Percentiles rank a stretch among this genome's conserved stretches.
phyloP scores from a whole-genome alignment of 1,140 invertebrate species.

The Sesamia nonagrioides region DNA sequence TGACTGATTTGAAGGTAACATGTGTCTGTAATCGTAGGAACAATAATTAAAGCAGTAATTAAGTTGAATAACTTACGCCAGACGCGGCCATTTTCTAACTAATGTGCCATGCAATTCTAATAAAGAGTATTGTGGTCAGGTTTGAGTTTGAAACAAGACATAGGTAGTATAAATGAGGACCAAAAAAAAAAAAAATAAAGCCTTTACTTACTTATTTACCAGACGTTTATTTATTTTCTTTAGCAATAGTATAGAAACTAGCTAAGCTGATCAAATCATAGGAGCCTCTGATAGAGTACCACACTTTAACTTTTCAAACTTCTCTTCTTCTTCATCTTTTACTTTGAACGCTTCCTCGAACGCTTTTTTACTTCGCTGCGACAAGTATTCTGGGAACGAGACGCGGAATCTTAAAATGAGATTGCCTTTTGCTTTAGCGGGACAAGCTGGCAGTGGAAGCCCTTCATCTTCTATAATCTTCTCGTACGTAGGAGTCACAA shows the following conservation, averaged over 20 bases:
- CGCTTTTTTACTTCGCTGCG: conserved; percentile 73
- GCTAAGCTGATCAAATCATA: background rate
- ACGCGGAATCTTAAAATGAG: conserved; percentile 75
- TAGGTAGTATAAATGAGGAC: too few species aligned
- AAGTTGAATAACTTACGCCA: too few species aligned
- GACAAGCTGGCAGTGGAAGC: conserved; percentile 87
- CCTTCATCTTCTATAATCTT: conserved; percentile 90
- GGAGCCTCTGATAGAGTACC: conserved; percentile 66
- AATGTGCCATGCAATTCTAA: too few species aligned
- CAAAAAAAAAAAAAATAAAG: too few species aligned
- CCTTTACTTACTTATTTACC: too few species aligned
- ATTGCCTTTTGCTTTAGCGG: conserved; percentile 77
- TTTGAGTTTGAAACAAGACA: too few species aligned
- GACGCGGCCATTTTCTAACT: too few species aligned
- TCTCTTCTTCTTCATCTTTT: conserved; percentile 72
- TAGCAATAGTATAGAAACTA: background rate
- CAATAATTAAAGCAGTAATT: too few species aligned
- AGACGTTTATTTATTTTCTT: too few species aligned
- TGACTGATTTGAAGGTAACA: conserved; percentile 65
- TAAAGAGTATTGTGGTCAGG: too few species aligned
- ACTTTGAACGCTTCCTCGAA: conserved; percentile 76
- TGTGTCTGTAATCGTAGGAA: too few species aligned
- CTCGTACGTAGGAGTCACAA: conserved; percentile 90
- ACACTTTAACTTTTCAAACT: conserved; percentile 72
- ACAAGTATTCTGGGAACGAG: conserved; percentile 74